Base-by-base conservation (phyloP, 2,113 vertebrate species). In the Melozone crissalis region DNA sequence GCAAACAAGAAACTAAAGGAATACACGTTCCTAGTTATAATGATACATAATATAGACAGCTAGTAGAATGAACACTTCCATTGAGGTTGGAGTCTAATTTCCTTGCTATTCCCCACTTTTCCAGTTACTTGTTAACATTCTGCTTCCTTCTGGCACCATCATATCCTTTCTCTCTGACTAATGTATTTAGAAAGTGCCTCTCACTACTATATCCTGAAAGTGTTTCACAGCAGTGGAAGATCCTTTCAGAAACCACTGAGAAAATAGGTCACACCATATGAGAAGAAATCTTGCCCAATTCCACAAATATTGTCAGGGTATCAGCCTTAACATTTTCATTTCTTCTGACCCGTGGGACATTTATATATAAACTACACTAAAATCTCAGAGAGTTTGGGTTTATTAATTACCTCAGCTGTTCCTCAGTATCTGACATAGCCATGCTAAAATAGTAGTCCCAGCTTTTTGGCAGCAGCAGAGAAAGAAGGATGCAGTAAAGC, bases 1-100 rank as follows among this genome's bases (percentile, higher is more conserved):
- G 35, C 66, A 91, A 95, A 95, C 66, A 95, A 87, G 54, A 91
- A 58, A 76, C 55, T 90, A 52, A 91, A 79, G 43, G 28, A 94
- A 94, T 80, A 33, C 12, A 46, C 43, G 33, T 63, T 85, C 47
- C 54, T 18, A 46, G 39, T 46, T 65, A 61, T 22, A 95, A 93
- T 61, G 46, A 69, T 74, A 37, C 59, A 66, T 85, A 79, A 79
- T 58, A 54, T 30, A 87, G 49, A 68, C 14, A 75, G 62, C 19
- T 73, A 73, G 51, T 43, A 35, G 30, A 90, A 82, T 22, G 30
- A 89, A 85, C 33, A 74, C 11, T 79, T 66, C 37, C 47, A 5
- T 14, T 87, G 62, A 94, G 26, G 39, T 49, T 87, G 35, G 8
- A 66, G 79, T 84, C 37, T 68, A 27, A 69, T 89, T 93, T 93